Base-by-base conservation (phyloP, 2,113 vertebrate species). In the Trachemys scripta region DNA sequence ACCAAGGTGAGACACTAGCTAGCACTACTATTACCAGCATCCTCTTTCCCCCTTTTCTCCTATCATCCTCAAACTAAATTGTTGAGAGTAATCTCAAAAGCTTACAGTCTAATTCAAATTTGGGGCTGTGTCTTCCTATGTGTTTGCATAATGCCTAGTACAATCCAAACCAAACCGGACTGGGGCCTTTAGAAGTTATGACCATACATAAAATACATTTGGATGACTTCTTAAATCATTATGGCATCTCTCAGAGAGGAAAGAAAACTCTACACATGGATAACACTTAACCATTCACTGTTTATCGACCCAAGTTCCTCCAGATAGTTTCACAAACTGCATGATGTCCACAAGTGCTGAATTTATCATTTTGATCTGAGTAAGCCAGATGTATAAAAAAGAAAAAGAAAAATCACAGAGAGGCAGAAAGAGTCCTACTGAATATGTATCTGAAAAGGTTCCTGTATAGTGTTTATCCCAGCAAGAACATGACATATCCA, bases 161-260 rank as follows among this genome's bases (percentile, higher is more conserved):
- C 10, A 56, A 6, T 42, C 85, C 80, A 87, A 75, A 49, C 57
- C 31, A 91, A 95, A 17, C 24, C 22, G 82, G 80, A 59, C 10
- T 49, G 50, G 12, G 49, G 50, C 10, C 45, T 87, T 89, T 54
- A 27, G 59, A 47, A n/a, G 17, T 7, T 88, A 31, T 6, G 20
- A 90, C 16, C 47, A 19, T 19, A 69, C 3, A 56, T 89, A 42
- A 9, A 83, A 88, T 92, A 83, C 56, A 88, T 75, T 76, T 90
- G 51, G 19, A 75, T 90, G 25, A 19, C 22, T 85, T 72, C 13
- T 45, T 93, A 51, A 4, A 1, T 81, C 75, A 84, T 90, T 93
- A 84, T 53, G 13, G 10, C 85, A 91, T 47, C 47, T 95, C 49
- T 92, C 82, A 89, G 89, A 82, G 47, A 88, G 82, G 51, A 94